phyloP scores from a whole-genome alignment of 2,113 vertebrate genomes.

The Tragelaphus strepsiceros region DNA sequence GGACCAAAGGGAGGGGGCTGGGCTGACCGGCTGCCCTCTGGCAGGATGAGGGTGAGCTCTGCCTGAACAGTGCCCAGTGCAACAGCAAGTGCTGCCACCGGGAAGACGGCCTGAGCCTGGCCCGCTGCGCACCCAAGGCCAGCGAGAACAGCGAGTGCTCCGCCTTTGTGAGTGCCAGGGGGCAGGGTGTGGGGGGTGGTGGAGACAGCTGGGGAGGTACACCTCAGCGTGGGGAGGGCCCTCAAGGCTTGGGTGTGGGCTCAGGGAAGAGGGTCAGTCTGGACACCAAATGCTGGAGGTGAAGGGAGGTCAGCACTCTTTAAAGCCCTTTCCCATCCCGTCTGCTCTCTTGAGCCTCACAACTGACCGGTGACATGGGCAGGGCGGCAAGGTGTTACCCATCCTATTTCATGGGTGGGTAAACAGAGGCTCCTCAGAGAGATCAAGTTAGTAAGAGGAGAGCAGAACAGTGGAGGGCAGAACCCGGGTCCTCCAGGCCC shows the following conservation, averaged over 20 bases:
- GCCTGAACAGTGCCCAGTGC: slow-evolving; percentile 81
- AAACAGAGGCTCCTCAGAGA: not conserved
- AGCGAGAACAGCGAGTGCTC: slow-evolving; percentile 81
- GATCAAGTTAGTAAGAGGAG: no score
- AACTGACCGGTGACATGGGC: not conserved
- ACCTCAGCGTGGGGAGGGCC: not conserved
- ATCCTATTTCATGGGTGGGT: not conserved
- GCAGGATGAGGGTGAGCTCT: slow-evolving; percentile 81
- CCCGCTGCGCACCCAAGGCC: slow-evolving; percentile 76
- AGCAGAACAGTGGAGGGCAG: not conserved
- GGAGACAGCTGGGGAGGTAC: not conserved
- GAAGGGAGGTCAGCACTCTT: not conserved
- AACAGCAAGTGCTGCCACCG: slow-evolving; percentile 83
- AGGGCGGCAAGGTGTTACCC: not conserved
- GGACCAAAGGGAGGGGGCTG: rapidly evolving
- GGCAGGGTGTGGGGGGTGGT: rapidly evolving
- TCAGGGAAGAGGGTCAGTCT: no score
- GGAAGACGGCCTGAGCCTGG: not conserved
- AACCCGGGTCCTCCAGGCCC: not conserved
- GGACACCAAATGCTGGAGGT: rapidly evolving
- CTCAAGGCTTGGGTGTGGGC: rapidly evolving
- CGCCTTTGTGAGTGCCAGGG: slow-evolving; percentile 56
- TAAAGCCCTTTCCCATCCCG: not conserved
- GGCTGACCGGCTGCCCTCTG: not conserved
- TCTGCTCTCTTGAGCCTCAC: not conserved